These are phyloP conservation scores for Hydrozoanthus tunicans DNA, from an alignment of 64 coral and sea anemone genomes.

Conservation along the genomic window DNA sequence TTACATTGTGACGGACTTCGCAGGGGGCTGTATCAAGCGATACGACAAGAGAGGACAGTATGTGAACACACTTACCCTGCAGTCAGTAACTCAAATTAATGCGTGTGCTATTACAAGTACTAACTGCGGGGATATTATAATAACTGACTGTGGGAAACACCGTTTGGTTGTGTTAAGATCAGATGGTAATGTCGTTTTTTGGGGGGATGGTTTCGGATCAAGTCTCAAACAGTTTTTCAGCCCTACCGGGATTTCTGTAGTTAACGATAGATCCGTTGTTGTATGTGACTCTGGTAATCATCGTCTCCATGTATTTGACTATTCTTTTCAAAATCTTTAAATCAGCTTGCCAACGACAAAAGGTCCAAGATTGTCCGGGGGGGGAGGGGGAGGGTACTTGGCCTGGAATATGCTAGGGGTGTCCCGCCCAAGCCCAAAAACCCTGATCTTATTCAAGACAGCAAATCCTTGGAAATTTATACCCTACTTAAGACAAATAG, in stretches of 20 bases:
- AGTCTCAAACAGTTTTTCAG: neutral
- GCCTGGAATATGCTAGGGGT: too few species aligned
- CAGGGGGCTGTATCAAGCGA: neutral
- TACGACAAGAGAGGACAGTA: neutral
- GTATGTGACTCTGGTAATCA: neutral
- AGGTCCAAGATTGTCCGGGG: too few species aligned
- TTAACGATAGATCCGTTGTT: neutral
- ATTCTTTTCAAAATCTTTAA: neutral
- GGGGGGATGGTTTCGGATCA: neutral
- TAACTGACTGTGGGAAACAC: neutral
- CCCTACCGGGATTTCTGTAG: neutral
- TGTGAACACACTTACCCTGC: neutral
- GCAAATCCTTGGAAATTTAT: too few species aligned
- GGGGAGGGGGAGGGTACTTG: too few species aligned
- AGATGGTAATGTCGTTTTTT: neutral
- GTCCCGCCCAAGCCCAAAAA: too few species aligned
- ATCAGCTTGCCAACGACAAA: neutral
- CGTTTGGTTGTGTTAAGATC: neutral
- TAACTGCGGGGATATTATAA: neutral
- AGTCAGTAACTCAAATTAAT: neutral
- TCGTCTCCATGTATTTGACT: neutral
- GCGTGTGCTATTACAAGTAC: neutral
- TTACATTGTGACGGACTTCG: neutral
- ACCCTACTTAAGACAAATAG: too few species aligned
- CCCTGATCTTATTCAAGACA: too few species aligned